These are phyloP conservation scores for Diplodus sargus DNA, from an alignment of 2,797 vertebrate species.

Conservation along the genomic window DNA sequence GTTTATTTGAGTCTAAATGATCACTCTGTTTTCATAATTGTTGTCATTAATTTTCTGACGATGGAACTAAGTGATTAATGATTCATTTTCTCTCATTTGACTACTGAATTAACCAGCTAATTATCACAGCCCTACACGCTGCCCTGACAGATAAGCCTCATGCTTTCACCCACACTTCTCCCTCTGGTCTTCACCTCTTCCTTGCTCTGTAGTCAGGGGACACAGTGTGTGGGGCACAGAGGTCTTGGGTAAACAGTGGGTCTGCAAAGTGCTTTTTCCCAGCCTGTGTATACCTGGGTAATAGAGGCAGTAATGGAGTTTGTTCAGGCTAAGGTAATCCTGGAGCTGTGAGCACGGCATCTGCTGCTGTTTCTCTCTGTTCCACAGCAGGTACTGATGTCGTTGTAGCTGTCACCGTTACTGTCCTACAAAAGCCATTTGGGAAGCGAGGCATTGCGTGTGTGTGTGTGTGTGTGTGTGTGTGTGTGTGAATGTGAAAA, in stretches of 20 bases:
- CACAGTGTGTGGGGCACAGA: constrained; percentile 52
- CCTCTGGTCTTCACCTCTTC: constrained; percentile 40
- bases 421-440: constrained; percentile 67
- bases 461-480: constrained; percentile 38
- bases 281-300: constrained; percentile 75
- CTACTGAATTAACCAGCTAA: neutral
- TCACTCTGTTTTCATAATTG: neutral
- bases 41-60: neutral
- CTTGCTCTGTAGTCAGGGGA: constrained; percentile 59
- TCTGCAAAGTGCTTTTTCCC: constrained; percentile 76
- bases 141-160: neutral
- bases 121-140: neutral
- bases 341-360: constrained; percentile 66
- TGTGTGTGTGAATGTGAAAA: constrained; percentile 34
- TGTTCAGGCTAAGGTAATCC: constrained; percentile 80
- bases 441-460: constrained; percentile 42
- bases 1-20: neutral
- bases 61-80: constrained; percentile 5
- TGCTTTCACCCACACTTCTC: constrained; percentile 21
- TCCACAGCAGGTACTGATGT: constrained; percentile 69
- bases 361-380: constrained; percentile 69
- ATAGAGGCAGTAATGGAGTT: constrained; percentile 81
- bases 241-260: constrained; percentile 75
- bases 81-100: constrained; percentile 10
- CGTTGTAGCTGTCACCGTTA: constrained; percentile 64